Percentiles rank a stretch among this genome's conserved stretches.
Conservation (phyloP, 2,797 vertebrate species). For the Falco biarmicus region DNA sequence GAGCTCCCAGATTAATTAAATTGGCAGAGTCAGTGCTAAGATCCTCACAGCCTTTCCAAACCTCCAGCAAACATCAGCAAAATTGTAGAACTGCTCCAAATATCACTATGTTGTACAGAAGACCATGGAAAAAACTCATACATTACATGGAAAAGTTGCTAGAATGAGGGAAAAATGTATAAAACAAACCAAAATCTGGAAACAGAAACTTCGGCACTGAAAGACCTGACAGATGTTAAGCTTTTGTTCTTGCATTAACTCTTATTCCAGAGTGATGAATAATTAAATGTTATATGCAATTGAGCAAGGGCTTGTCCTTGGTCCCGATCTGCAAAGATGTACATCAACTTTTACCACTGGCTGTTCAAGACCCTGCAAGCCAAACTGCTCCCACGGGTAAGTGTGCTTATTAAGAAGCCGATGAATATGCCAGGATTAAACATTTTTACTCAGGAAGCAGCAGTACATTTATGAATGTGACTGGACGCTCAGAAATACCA, state of each 20-base stretch:
- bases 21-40: background rate
- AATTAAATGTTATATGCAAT: background rate
- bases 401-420: background rate
- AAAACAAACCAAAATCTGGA: background rate
- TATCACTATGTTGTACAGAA: background rate
- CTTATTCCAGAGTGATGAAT: background rate
- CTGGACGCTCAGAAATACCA: background rate
- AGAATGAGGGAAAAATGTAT: background rate
- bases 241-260: background rate
- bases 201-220: background rate
- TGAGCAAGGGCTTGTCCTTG: background rate
- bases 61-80: background rate
- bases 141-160: background rate
- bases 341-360: background rate
- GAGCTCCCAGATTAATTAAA: background rate
- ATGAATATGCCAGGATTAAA: too few relatives aligned
- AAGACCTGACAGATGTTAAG: background rate
- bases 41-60: background rate
- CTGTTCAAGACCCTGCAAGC: background rate
- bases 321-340: fast-evolving
- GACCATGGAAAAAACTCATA: background rate
- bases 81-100: background rate
- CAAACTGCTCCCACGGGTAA: background rate
- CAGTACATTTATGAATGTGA: background rate
- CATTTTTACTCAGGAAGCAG: background rate